These are phyloP conservation scores for Trissoscelio sp. DNA, from an alignment of 2,888 invertebrate genomes.

Conservation along the genomic window DNA sequence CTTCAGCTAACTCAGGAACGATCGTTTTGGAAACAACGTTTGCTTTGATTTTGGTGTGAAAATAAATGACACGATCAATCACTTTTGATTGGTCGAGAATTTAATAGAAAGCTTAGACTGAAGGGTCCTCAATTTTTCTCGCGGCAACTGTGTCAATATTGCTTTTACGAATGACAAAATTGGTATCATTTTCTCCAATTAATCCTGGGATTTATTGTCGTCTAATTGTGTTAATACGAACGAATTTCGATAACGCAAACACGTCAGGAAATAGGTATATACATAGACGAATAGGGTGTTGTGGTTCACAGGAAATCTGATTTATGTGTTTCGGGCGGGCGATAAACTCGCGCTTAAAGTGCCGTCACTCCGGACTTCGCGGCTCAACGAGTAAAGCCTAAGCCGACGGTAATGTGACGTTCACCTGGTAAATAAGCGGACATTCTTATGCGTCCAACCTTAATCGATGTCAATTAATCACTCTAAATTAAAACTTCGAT, in stretches of 20 bases:
- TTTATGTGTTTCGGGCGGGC: conserved; percentile 19
- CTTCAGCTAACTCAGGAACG: conserved; percentile 21
- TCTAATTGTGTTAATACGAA: conserved; percentile 35
- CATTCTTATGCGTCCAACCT: conserved; percentile 51
- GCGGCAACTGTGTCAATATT: conserved; percentile 50
- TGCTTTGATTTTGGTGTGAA: conserved; percentile 48
- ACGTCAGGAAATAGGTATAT: not conserved
- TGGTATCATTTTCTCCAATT: conserved; percentile 28
- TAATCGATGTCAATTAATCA: conserved; percentile 52
- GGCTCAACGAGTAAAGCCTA: conserved; percentile 72
- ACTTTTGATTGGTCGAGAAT: conserved; percentile 16
- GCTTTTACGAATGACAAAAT: conserved; percentile 25
- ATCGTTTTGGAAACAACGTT: conserved; percentile 8
- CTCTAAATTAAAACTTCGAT: conserved; percentile 12
- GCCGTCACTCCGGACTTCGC: conserved; percentile 62
- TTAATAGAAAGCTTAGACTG: conserved; percentile 3
- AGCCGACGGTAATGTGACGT: conserved; percentile 77
- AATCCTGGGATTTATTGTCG: conserved; percentile 27
- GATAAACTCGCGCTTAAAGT: conserved; percentile 41
- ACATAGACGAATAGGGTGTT: too few relatives aligned
- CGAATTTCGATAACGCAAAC: conserved; percentile 1
- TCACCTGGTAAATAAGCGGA: conserved; percentile 74
- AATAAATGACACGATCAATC: conserved; percentile 51
- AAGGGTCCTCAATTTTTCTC: conserved; percentile 31
- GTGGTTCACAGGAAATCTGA: conserved; percentile 44